Evolutionary conservation across 2,113 vertebrate genomes (phyloP).

Genomic region (Trachemys scripta): DNA sequence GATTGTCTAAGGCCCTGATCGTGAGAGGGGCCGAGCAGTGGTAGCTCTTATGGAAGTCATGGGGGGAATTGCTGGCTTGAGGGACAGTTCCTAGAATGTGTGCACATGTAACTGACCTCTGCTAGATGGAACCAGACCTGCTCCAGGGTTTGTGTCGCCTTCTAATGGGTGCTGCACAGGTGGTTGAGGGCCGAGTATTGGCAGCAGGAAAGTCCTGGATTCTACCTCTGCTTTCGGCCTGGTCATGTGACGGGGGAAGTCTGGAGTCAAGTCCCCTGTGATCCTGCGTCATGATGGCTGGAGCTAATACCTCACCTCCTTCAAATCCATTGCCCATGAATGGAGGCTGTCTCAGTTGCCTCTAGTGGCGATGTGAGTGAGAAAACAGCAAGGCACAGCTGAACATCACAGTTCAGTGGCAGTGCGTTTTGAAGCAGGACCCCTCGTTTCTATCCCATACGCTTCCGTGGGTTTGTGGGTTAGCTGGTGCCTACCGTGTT

Average conservation of each 20-base stretch:
- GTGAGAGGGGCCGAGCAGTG: not conserved
- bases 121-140: not conserved
- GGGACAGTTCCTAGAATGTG: not conserved
- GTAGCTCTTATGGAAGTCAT: not conserved
- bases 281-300: not conserved
- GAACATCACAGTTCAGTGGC: not conserved
- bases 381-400: not conserved
- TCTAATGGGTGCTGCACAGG: not conserved
- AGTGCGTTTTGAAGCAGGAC: not conserved
- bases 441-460: not conserved
- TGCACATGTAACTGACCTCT: not conserved
- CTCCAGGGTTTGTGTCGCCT: not conserved
- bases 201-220: not conserved
- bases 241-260: not conserved
- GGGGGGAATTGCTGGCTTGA: not conserved
- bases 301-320: not conserved
- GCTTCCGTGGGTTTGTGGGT: not conserved
- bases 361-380: not conserved
- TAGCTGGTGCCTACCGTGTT: not conserved
- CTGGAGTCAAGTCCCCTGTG: not conserved
- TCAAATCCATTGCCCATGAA: not conserved
- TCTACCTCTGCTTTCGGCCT: not conserved
- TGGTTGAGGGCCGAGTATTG: not conserved
- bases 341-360: not conserved
- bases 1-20: not conserved